A percentile compares a stretch with the other conserved stretches of the same genome.
Conservation (phyloP, 2,888 invertebrate genomes). For the Seira musarum region DNA sequence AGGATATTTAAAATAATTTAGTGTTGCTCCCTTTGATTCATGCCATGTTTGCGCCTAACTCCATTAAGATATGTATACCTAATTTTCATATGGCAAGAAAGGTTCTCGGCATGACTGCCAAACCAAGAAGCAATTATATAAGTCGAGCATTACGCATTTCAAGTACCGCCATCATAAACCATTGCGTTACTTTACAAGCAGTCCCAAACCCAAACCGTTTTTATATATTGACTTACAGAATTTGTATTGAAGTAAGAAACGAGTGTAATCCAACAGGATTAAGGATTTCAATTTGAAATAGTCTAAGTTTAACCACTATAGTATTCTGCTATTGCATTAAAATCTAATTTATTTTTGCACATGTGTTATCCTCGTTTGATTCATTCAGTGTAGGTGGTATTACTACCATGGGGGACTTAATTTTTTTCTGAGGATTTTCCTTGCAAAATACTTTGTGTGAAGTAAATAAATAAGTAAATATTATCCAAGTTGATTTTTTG, state of each 20-base stretch:
- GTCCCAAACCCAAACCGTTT: too few species aligned
- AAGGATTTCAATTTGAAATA: too few species aligned
- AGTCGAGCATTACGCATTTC: conserved; percentile 21
- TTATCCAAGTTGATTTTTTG: not conserved
- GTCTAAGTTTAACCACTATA: too few species aligned
- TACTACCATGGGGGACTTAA: too few species aligned
- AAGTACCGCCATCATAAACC: not conserved
- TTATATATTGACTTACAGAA: too few species aligned
- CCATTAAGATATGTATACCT: too few species aligned
- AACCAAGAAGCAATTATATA: conserved; percentile 62
- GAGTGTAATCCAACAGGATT: too few species aligned
- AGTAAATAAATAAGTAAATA: not conserved
- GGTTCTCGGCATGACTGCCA: conserved; percentile 63
- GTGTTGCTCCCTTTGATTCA: not conserved
- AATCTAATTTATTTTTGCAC: not conserved
- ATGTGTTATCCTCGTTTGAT: not conserved
- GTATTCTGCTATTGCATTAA: not conserved
- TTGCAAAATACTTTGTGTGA: not conserved
- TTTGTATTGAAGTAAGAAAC: too few species aligned
- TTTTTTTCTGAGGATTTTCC: not conserved
- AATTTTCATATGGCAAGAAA: conserved; percentile 24
- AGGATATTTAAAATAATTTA: not conserved
- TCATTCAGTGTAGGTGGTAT: not conserved
- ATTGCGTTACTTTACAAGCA: too few species aligned
- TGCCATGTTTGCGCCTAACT: not conserved